Evolutionary conservation across 1,140 invertebrate genomes (phyloP).

Genomic region (Lasaia peninsularis): DNA sequence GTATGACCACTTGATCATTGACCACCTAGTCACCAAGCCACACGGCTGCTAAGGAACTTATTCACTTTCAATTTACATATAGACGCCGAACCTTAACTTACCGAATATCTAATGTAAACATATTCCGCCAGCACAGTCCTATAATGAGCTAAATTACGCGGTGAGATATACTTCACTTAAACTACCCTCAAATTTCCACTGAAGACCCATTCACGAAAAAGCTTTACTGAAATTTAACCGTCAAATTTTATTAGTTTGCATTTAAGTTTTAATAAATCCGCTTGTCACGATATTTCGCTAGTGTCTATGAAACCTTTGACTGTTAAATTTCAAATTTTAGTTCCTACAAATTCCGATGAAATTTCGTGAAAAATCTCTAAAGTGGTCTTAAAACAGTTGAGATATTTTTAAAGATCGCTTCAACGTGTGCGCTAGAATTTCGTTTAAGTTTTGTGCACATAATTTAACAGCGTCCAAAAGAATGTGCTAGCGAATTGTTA

Average conservation of each 20-base stretch:
- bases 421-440: constrained; percentile 41
- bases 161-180: constrained; percentile 57
- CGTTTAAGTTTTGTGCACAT: constrained; percentile 35
- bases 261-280: too few relatives aligned
- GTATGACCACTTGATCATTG: too few relatives aligned
- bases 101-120: constrained; percentile 39
- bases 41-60: constrained; percentile 5
- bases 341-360: not conserved
- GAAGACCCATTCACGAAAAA: not conserved
- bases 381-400: constrained; percentile 33
- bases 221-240: not conserved
- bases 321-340: constrained; percentile 22
- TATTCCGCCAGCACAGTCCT: constrained; percentile 46
- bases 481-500: constrained; percentile 37
- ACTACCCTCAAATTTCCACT: constrained; percentile 33
- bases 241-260: too few relatives aligned
- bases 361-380: not conserved
- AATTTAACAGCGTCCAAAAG: constrained; percentile 26
- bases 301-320: constrained; percentile 20
- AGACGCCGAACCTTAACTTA: constrained; percentile 18
- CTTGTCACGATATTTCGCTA: too few relatives aligned
- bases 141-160: constrained; percentile 55
- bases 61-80: constrained; percentile 19
- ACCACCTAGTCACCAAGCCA: not conserved
- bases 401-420: constrained; percentile 47